Evolutionary conservation across 2,888 invertebrate genomes (phyloP), one percentile per base, ranked within the genome.

Genomic region (Eupithecia inturbata): DNA sequence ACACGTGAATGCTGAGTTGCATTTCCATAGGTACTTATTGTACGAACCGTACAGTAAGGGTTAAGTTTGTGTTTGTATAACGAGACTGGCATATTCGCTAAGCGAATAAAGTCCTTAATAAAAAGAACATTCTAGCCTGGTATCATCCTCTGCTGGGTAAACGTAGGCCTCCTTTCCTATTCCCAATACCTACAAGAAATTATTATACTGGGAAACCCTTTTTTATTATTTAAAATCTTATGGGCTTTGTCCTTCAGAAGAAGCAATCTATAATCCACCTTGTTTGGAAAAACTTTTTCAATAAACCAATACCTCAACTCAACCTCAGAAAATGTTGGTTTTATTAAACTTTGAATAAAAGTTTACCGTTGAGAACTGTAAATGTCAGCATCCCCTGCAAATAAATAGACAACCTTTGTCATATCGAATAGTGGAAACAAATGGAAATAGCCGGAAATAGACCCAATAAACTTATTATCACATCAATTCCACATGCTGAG

Each of bases 361-460:
- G 33, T 41, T 60, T 60, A 45, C 57, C 67, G 68, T 33, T 60
- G 36, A 57, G 31, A 67, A 62, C 62, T 67, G n/a, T 12, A 69
- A 69, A 66, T 66, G 67, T 28, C 62, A 70, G 41, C 57, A 36
- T 68, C 28, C 49, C 16, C 70, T 33, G 62, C 53, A 41, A 33
- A 39, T 72, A 41, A 33, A 39, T 72, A 41, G 45, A 33, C 68
- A n/a, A 75, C 74, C 71, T 74, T 73, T 68, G 68, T n/a, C n/a
- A 77, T 73, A 76, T 75, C 68, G 22, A 74, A 72, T 60, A 64
- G 70, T 76, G 64, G 39, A 71, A 69, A 67, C 22, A 26, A 60
- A 14, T 73, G 66, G 70, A 73, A 71, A 68, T 69, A 68, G 62
- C 31, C 70, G 66, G 70, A 73, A 71, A 68, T 69, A 68, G 62